Base-by-base conservation (phyloP, 2,888 invertebrate species). In the Ectemnius lituratus region DNA sequence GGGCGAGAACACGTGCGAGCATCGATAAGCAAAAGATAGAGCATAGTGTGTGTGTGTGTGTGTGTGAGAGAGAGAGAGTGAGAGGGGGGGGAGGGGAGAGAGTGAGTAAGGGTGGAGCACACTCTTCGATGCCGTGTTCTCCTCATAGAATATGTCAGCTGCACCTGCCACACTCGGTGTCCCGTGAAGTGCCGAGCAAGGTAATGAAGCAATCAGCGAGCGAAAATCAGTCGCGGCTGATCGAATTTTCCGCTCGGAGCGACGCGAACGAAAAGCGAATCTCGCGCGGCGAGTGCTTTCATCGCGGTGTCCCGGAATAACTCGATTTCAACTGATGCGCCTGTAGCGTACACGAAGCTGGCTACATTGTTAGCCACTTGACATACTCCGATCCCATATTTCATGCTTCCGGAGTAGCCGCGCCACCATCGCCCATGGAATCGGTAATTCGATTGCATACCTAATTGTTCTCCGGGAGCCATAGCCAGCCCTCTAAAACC, bases 291-390 rank as follows among this genome's bases (percentile, higher is more conserved):
- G 67, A 49, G 28, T 67, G 80, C 82, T 82, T 82, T 81, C 77
- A 78, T 74, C 79, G 73, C 56, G 60, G 69, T 62, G 65, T 70
- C 69, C 70, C 73, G 77, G 75, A 52, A 52, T 82, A 83, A 81
- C 77, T 76, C 72, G 76, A 79, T 83, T 83, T 81, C 64, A 73
- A 61, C 57, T 65, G 79, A 82, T 82, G 82, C 75, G 73, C 73
- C 79, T 64, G 73, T 73, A 82, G 81, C 75, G 70, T 77, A 82
- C 77, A 73, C 82, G 73, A 68, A 37, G 8, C 37, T 11, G 66
- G 71, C 82, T 79, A 82, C 71, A 70, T 82, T 75, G 79, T 82
- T 79, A 81, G 72, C 67, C 70, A 70, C 71, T 76, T 61, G 82
- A 81, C 80, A 76, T 71, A 70, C 67, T 69, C 65, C 70, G 74